phyloP scores from a whole-genome alignment of 2,113 vertebrate genomes.

The Xiphophorus maculatus region DNA sequence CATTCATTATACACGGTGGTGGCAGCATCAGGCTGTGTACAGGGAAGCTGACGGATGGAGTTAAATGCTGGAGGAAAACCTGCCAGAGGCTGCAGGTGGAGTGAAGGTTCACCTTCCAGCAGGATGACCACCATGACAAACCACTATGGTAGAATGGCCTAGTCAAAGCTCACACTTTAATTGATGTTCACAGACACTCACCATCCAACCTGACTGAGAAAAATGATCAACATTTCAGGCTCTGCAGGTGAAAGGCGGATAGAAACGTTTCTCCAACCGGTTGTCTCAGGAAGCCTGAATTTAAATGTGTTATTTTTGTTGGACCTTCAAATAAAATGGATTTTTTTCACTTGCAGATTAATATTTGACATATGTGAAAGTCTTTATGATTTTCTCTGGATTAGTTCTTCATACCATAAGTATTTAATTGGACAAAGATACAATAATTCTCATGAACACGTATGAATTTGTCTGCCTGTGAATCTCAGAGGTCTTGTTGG shows the following conservation, averaged over 20 bases:
- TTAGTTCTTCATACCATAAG: conserved; percentile 1
- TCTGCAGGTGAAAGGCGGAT: neutral
- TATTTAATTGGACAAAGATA: conserved; percentile 8
- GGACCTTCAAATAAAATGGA: too few relatives aligned
- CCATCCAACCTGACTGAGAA: too few relatives aligned
- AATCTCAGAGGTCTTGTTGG: conserved; percentile 15
- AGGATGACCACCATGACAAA: too few relatives aligned
- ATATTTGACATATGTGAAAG: conserved; percentile 1
- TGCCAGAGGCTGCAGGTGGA: too few relatives aligned
- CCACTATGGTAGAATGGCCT: too few relatives aligned
- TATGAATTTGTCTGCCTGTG: conserved; percentile 19
- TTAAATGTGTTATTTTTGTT: neutral
- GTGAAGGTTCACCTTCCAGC: too few relatives aligned
- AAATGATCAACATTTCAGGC: too few relatives aligned
- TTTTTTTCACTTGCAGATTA: too few relatives aligned
- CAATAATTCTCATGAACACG: conserved; percentile 33
- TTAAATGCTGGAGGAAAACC: neutral
- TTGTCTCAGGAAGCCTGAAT: neutral
- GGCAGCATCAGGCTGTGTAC: neutral
- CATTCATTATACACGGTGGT: too few relatives aligned
- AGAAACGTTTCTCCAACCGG: neutral
- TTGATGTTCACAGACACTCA: too few relatives aligned
- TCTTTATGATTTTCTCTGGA: neutral
- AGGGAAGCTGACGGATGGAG: neutral
- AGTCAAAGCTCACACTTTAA: too few relatives aligned